These are phyloP conservation scores for Spea hammondii DNA, from an alignment of 2,797 vertebrate genomes.

Conservation along the genomic window DNA sequence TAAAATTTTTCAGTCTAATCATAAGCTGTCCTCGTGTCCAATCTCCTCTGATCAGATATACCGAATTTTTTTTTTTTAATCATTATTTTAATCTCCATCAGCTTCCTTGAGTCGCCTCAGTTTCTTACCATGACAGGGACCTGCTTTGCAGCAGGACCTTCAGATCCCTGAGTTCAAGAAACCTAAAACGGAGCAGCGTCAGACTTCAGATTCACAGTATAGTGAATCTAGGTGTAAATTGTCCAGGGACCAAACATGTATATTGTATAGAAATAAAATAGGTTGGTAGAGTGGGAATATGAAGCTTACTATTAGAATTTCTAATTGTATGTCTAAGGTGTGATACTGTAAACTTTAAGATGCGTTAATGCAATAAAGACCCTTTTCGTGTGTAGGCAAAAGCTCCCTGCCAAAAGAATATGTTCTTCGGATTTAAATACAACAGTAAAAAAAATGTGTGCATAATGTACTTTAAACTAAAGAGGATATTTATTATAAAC, in stretches of 20 bases:
- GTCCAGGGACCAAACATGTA: conserved; percentile 24
- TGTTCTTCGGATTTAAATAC: no score
- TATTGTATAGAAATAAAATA: conserved; percentile 3
- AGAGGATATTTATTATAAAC: no score
- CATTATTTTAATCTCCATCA: conserved; percentile 9
- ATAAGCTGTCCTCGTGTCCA: conserved; percentile 16
- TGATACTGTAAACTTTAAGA: no score
- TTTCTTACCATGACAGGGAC: conserved; percentile 28
- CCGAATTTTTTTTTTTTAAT: conserved; percentile 1
- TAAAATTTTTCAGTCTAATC: conserved; percentile 15
- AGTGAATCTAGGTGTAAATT: conserved; percentile 24
- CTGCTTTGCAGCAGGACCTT: conserved; percentile 27
- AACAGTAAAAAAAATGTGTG: no score
- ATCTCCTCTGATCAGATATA: conserved; percentile 15
- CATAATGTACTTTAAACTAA: no score
- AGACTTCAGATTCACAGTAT: conserved; percentile 19
- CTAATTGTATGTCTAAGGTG: no score
- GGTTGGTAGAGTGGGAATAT: background rate
- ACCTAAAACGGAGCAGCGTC: conserved; percentile 19
- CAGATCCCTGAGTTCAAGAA: conserved; percentile 42
- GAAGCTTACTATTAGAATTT: background rate
- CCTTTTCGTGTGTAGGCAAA: no score
- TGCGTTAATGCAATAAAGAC: no score
- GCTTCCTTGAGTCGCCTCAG: conserved; percentile 14
- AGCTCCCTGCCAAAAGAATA: no score